These are phyloP conservation scores for Polyommatus icarus DNA, from an alignment of 2,888 invertebrate species.

Conservation along the genomic window DNA sequence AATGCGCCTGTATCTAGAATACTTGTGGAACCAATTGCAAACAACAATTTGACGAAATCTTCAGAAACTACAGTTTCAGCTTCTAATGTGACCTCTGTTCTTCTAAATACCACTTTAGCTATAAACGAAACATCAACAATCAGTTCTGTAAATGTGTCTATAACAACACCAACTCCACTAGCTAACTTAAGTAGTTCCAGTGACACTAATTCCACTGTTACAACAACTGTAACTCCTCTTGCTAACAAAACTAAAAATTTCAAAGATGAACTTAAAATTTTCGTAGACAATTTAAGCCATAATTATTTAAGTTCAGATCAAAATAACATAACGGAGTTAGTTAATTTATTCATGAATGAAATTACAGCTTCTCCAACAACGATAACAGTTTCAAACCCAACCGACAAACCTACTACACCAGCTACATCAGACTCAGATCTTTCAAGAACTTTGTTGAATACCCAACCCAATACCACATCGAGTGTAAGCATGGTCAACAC, in stretches of 20 bases:
- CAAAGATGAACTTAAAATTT: neutral
- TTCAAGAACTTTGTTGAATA: neutral
- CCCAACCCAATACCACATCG: constrained; percentile 22
- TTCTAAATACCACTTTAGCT: neutral
- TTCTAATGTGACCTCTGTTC: neutral
- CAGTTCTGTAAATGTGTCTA: neutral
- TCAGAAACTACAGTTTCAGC: constrained; percentile 21
- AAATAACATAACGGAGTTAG: neutral
- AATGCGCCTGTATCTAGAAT: constrained; percentile 22
- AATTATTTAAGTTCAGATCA: neutral
- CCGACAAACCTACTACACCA: constrained; percentile 25
- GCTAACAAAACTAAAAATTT: neutral
- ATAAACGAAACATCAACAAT: neutral
- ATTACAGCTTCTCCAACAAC: neutral
- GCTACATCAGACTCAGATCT: neutral
- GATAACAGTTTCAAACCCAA: neutral
- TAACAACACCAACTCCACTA: constrained; percentile 2
- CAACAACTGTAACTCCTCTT: neutral
- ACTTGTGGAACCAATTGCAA: constrained; percentile 30
- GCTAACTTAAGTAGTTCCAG: neutral
- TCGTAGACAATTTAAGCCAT: neutral
- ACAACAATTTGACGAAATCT: neutral
- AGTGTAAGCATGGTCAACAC: constrained; percentile 38
- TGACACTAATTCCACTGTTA: neutral
- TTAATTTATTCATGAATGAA: neutral